phyloP scores from a whole-genome alignment of 2,113 vertebrate genomes.

The Scopus umbretta region DNA sequence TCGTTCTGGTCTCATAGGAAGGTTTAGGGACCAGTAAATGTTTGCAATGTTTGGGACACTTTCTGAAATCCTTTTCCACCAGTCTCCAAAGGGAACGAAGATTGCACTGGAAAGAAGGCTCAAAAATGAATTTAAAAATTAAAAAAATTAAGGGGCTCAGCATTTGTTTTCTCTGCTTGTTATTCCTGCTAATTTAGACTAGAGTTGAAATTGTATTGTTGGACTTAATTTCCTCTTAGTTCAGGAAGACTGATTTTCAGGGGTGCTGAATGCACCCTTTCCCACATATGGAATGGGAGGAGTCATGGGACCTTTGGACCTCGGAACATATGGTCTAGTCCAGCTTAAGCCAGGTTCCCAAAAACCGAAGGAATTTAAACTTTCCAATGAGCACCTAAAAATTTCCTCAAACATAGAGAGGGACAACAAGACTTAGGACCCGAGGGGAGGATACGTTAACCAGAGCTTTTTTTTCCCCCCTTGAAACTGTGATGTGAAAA shows the following conservation, averaged over 20 bases:
- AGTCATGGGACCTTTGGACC: not conserved
- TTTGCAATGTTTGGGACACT: not conserved
- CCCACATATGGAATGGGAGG: not conserved
- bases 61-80: not conserved
- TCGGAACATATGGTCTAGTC: fast-evolving
- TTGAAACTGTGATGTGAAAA: not conserved
- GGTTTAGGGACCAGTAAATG: not conserved
- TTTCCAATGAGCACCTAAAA: not conserved
- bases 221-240: not conserved
- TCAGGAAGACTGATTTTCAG: not conserved
- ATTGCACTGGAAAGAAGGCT: not conserved
- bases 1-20: not conserved
- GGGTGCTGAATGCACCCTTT: not conserved
- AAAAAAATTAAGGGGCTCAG: fast-evolving
- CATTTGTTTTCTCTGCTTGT: not conserved
- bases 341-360: not conserved
- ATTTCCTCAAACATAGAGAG: not conserved
- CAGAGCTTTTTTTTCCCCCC: fast-evolving
- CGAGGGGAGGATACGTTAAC: not conserved
- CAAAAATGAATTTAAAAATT: not conserved
- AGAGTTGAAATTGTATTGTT: not conserved
- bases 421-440: not conserved
- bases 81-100: not conserved
- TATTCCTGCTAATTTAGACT: not conserved
- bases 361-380: not conserved